Evolutionary conservation across 2,888 invertebrate species (phyloP).

Genomic region (Hymenopus coronatus): DNA sequence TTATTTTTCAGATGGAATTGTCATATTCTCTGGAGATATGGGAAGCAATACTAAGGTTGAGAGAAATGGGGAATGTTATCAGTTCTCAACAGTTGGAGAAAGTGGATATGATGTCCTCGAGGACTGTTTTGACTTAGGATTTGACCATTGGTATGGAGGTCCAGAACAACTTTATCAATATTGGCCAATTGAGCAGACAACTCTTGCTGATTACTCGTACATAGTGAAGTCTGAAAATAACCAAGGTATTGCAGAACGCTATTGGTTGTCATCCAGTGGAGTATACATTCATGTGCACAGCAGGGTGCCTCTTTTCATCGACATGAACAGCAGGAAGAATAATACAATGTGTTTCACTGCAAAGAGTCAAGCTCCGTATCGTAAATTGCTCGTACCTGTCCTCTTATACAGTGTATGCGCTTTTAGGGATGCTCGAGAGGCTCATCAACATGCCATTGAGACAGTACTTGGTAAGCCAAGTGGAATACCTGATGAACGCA

Average conservation of each 20-base stretch:
- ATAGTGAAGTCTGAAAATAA: conserved; percentile 57
- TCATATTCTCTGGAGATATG: too few species aligned
- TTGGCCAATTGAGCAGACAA: conserved; percentile 63
- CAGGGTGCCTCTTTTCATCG: conserved; percentile 66
- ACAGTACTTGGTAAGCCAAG: conserved; percentile 62
- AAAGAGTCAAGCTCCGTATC: conserved; percentile 44
- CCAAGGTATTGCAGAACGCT: conserved; percentile 60
- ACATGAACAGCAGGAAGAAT: conserved; percentile 53
- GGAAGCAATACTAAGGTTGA: too few species aligned
- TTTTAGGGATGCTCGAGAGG: conserved; percentile 4
- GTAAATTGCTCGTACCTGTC: neutral
- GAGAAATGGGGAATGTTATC: neutral
- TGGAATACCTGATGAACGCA: conserved; percentile 61
- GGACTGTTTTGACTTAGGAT: neutral
- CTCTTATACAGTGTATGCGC: conserved; percentile 13
- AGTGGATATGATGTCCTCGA: neutral
- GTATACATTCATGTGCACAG: conserved; percentile 63
- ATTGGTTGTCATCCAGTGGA: conserved; percentile 71
- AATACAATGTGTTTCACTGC: conserved; percentile 44
- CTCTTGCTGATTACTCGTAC: conserved; percentile 56
- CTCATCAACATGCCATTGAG: conserved; percentile 23
- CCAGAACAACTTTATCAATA: conserved; percentile 59
- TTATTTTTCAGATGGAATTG: too few species aligned
- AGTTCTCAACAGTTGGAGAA: neutral
- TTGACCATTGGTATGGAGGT: conserved; percentile 49